phyloP scores from a whole-genome alignment of 2,797 vertebrate species.

The Perodicticus potto region DNA sequence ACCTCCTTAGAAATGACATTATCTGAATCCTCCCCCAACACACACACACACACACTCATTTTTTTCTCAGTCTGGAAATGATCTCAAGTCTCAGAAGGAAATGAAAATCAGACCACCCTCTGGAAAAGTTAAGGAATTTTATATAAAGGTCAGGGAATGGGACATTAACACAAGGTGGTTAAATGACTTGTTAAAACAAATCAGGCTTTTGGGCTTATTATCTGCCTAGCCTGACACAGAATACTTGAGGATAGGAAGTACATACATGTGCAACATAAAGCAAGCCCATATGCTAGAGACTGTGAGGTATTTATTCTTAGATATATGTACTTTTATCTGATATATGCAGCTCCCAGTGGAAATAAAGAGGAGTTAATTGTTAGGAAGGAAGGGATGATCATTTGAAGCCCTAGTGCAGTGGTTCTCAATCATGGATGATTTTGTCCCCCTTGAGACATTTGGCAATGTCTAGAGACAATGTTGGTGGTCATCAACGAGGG shows the following conservation, averaged over 20 bases:
- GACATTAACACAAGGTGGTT: background rate
- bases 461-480: conserved; percentile 18
- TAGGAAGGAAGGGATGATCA: background rate
- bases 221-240: conserved; percentile 7
- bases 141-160: conserved; percentile 12
- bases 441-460: background rate
- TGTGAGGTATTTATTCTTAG: background rate
- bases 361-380: conserved; percentile 43
- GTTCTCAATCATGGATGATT: background rate
- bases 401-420: background rate
- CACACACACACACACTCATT: no score
- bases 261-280: conserved; percentile 12
- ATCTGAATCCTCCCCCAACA: background rate
- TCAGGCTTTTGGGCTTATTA: conserved; percentile 28
- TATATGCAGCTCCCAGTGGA: background rate
- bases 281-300: background rate
- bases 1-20: background rate
- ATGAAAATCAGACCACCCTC: conserved; percentile 8
- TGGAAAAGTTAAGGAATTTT: conserved; percentile 27
- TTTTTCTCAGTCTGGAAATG: conserved; percentile 5
- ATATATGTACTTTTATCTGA: conserved; percentile 2
- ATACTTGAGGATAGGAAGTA: conserved; percentile 22
- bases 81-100: background rate
- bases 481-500: background rate
- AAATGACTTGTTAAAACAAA: conserved; percentile 50